Base-by-base conservation (phyloP, 2,888 invertebrate species). In the Macrophya alboannulata region DNA sequence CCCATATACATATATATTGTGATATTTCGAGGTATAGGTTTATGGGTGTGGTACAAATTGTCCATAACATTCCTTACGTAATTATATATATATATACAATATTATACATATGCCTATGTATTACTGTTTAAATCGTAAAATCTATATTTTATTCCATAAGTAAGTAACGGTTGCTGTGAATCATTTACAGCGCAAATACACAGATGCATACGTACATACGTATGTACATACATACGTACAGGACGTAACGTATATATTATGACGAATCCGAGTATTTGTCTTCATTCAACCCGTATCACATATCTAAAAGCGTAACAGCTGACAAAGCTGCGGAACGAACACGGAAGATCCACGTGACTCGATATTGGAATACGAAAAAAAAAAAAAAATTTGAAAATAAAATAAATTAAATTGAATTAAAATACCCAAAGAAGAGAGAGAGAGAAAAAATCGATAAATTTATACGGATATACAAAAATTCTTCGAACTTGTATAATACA, bases 291-390 rank as follows among this genome's bases (percentile, higher is more conserved):
- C 51, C 51, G n/a, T 55, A 55, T 55, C 55, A n/a, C n/a, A 55
- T 55, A 6, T 55, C 55, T 55, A 55, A 55, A 55, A 55, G n/a
- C 4, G 25, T 62, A 62, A 62, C 25, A 62, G 21, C 62, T 62
- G 62, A 25, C 62, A 31, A 62, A 62, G 62, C 25, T 25, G 25
- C 25, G n/a, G 8, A 55, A 6, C 62, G 62, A 62, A 62, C 62
- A 62, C 62, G 62, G 62, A 62, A 62, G 21, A 21, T 25, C 62
- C 62, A 9, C 62, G 62, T 62, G 62, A 62, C 62, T 62, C 25
- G 62, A 31, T 4, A 62, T 12, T 12, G 25, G 10, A 25, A 25
- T 62, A 55, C 55, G 55, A 25, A 59, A 59, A 21, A 9, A 59
- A 10, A 21, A 59, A 59, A 21, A 21, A 21, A 21, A 3, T 48